Evolutionary conservation across 1,140 invertebrate species (phyloP), one percentile per base, ranked within the genome.

Genomic region (Chironomus striatipennis): DNA sequence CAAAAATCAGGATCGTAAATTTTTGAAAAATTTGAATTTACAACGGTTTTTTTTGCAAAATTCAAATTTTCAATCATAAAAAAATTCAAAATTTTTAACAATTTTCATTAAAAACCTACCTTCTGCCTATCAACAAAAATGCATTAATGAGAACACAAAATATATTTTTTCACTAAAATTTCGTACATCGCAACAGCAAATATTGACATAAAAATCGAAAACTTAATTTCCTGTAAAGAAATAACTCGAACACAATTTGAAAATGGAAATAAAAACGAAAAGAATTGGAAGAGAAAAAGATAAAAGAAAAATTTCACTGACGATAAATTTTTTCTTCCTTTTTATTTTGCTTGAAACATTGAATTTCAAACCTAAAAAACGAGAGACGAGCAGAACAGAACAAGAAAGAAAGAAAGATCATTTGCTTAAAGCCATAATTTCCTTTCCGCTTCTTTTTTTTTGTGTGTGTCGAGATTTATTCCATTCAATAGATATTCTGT

Each of bases 391-490:
- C 1, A 34, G 24, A 34, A n/a, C n/a, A n/a, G n/a, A 34, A 57
- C 9, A 57, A 57, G 47, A 57, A 57, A 12, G 47, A 57, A 15
- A 57, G 47, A 57, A 57, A 57, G 47, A 57, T 57, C 47, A 57
- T 57, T 57, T 57, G 47, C 47, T 57, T 57, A 57, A 57, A 57
- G 47, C 47, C n/a, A 57, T 57, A 57, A 57, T 57, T 57, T 57
- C 47, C 47, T 57, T 57, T 57, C 47, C 47, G 47, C 12, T 57
- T n/a, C 12, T 57, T 57, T 57, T 10, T 57, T 57, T n/a, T 47
- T 57, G 8, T n/a, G 12, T 57, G 47, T n/a, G 47, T n/a, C n/a
- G 24, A 34, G 24, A 34, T 34, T 34, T 34, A 34, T 57, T 57
- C 47, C 47, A n/a, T n/a, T 57, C 47, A 57, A 34, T 34, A 34